A percentile compares a stretch with the other conserved stretches of the same genome.
Conservation (phyloP, 2,888 invertebrate species). For the Coremacera marginata region DNA sequence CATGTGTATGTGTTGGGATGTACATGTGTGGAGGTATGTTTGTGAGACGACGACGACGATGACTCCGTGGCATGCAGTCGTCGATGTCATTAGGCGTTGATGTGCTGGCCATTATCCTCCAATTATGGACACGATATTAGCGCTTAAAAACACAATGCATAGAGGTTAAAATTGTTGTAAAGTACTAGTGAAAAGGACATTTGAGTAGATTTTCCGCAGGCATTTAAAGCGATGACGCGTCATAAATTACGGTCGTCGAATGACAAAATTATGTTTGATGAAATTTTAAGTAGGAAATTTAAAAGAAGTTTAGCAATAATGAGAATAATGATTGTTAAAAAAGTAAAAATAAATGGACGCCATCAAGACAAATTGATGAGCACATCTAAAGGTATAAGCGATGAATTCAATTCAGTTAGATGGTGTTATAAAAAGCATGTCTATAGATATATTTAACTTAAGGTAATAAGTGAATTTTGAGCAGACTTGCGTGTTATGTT, state of each 20-base stretch:
- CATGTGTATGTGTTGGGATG: background rate
- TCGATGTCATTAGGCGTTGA: conserved; percentile 33
- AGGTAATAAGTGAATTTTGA: no score
- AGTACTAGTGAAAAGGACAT: background rate
- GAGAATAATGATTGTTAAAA: background rate
- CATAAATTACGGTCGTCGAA: conserved; percentile 2
- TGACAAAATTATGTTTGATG: conserved; percentile 10
- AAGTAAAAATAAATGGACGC: background rate
- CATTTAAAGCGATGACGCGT: conserved; percentile 10
- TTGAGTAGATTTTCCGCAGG: background rate
- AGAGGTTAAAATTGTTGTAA: background rate
- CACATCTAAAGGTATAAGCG: background rate
- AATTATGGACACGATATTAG: conserved; percentile 35
- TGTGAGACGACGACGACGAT: background rate
- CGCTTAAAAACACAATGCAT: conserved; percentile 22
- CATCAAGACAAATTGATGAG: background rate
- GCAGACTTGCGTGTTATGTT: no score
- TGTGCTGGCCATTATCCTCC: conserved; percentile 35
- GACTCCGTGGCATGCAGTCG: background rate
- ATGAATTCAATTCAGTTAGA: background rate
- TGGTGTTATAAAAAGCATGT: no score
- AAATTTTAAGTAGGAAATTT: conserved; percentile 22
- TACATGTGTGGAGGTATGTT: background rate
- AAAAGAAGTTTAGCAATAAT: conserved; percentile 9
- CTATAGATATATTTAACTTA: no score